A percentile compares a stretch with the other conserved stretches of the same genome.
These are phyloP conservation scores for Diachasma alloeum DNA, from an alignment of 1,140 invertebrate genomes.

Conservation along the genomic window DNA sequence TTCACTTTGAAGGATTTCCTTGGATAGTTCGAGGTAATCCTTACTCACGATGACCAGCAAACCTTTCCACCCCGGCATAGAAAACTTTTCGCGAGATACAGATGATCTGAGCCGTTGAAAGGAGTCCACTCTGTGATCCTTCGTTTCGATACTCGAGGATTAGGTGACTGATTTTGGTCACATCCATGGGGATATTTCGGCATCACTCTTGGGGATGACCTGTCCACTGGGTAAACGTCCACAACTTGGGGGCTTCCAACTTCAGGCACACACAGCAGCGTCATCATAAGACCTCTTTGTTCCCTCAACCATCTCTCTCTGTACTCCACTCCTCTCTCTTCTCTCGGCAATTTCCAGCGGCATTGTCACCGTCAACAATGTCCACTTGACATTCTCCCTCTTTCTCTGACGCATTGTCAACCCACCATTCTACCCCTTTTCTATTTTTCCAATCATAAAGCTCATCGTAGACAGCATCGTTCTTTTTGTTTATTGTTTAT, in stretches of 20 bases:
- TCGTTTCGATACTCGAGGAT: not conserved
- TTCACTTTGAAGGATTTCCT: slow-evolving; percentile 44
- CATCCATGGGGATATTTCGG: not conserved
- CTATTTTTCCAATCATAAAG: slow-evolving; percentile 63
- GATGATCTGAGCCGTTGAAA: no score
- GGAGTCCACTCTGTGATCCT: not conserved
- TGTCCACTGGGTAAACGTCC: not conserved
- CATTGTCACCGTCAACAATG: slow-evolving; percentile 67
- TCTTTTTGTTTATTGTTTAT: slow-evolving; percentile 23
- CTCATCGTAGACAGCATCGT: slow-evolving; percentile 47
- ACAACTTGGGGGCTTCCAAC: not conserved
- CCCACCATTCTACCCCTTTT: slow-evolving; percentile 36
- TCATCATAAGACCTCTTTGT: slow-evolving; percentile 67
- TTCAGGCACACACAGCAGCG: slow-evolving; percentile 47
- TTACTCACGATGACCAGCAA: not conserved
- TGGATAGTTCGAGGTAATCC: slow-evolving; percentile 48
- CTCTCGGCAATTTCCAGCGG: slow-evolving; percentile 63
- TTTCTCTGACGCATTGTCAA: slow-evolving; percentile 57
- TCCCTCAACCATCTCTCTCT: slow-evolving; percentile 41
- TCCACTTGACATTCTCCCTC: slow-evolving; percentile 65
- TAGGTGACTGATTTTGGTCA: not conserved
- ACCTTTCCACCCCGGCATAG: not conserved
- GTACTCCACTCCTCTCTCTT: not conserved
- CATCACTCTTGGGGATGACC: not conserved
- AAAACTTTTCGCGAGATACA: not conserved